phyloP scores from a whole-genome alignment of 2,888 invertebrate genomes.

The Cryptocephalus moraei region DNA sequence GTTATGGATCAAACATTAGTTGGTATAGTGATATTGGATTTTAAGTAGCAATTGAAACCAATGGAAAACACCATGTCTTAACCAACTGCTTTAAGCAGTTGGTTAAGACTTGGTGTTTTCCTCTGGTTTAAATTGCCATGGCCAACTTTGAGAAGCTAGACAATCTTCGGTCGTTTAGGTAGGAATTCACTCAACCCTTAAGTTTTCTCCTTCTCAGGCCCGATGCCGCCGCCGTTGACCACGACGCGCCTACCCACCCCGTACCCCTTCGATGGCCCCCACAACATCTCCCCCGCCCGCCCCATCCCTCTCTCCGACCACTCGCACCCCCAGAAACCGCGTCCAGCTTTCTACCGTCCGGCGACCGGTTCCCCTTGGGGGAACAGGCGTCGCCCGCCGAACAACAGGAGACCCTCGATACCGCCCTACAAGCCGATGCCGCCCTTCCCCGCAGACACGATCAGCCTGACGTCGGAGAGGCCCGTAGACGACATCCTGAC shows the following conservation, averaged over 20 bases:
- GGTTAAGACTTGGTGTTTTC: too few species aligned
- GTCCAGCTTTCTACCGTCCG: constrained; percentile 41
- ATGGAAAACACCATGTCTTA: too few species aligned
- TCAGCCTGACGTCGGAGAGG: constrained; percentile 33
- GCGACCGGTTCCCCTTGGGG: constrained; percentile 58
- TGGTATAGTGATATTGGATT: too few species aligned
- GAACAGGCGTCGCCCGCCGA: constrained; percentile 36
- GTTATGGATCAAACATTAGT: too few species aligned
- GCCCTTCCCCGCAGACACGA: constrained; percentile 36
- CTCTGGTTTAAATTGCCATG: too few species aligned
- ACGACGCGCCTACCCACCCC: constrained; percentile 52
- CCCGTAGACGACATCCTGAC: constrained; percentile 33
- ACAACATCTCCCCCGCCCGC: constrained; percentile 43
- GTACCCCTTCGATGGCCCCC: constrained; percentile 67
- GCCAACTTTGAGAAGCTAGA: too few species aligned
- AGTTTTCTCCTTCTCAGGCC: constrained; percentile 23
- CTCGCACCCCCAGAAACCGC: constrained; percentile 48
- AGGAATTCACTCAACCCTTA: too few species aligned
- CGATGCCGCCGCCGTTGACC: constrained; percentile 39
- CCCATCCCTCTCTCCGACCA: constrained; percentile 61
- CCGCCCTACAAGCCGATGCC: constrained; percentile 55
- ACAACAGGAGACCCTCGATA: constrained; percentile 45
- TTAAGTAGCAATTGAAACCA: too few species aligned
- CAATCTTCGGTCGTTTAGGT: too few species aligned
- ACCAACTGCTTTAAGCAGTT: too few species aligned